Percentiles rank a stretch among this genome's conserved stretches.
phyloP scores from a whole-genome alignment of 2,797 vertebrate species.

The Ceryle rudis region DNA sequence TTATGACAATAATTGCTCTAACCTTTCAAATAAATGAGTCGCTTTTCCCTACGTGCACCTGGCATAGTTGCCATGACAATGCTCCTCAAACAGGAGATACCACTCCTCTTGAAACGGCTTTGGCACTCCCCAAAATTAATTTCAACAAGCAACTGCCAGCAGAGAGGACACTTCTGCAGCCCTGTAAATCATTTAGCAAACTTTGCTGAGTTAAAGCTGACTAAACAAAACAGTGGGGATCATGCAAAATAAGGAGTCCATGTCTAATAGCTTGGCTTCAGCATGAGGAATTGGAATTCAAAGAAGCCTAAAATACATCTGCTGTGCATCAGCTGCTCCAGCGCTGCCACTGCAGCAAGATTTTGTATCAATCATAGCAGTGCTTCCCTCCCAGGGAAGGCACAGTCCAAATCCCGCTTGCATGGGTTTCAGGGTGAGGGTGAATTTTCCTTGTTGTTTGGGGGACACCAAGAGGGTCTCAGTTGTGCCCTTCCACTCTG shows the following conservation, averaged over 20 bases:
- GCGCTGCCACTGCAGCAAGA: fast-evolving
- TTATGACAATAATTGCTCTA: conserved; percentile 48
- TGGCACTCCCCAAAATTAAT: conserved; percentile 46
- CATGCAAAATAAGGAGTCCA: background rate
- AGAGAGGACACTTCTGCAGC: background rate
- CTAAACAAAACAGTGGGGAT: background rate
- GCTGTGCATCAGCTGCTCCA: background rate
- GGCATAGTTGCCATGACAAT: conserved; percentile 72
- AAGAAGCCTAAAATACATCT: background rate
- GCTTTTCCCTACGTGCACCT: conserved; percentile 45
- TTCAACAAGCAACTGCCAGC: conserved; percentile 43
- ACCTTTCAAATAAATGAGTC: conserved; percentile 54
- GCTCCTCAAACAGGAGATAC: conserved; percentile 60
- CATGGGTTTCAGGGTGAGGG: background rate
- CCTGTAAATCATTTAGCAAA: conserved; percentile 52
- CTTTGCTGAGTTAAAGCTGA: conserved; percentile 9
- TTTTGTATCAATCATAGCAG: background rate
- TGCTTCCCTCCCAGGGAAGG: background rate
- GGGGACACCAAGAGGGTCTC: background rate
- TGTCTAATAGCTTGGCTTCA: background rate
- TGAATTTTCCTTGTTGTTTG: background rate
- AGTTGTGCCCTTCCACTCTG: background rate
- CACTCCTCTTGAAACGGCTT: conserved; percentile 39
- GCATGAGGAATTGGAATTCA: background rate
- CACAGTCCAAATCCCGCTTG: background rate